A percentile compares a stretch with the other conserved stretches of the same genome.
Conservation (phyloP, 2,113 vertebrate genomes). For the Prunella himalayana region DNA sequence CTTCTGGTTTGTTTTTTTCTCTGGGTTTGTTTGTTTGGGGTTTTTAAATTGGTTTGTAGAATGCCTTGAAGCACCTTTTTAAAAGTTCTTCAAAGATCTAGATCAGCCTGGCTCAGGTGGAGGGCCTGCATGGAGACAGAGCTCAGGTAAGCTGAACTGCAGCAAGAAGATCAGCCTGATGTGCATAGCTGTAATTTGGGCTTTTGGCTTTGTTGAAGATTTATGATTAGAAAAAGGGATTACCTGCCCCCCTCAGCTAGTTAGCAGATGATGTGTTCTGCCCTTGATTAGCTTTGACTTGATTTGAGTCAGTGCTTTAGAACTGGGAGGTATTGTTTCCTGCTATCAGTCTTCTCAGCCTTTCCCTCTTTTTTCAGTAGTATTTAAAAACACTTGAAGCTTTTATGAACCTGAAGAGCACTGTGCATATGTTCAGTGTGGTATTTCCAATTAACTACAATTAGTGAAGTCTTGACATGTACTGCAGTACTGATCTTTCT, state of each 20-base stretch:
- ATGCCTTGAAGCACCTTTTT: neutral
- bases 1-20: neutral
- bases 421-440: neutral
- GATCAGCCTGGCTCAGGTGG: neutral
- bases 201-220: neutral
- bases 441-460: neutral
- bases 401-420: conserved; percentile 15
- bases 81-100: neutral
- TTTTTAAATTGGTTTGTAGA: neutral
- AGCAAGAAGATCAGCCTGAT: neutral
- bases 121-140: neutral
- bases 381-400: neutral
- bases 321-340: neutral
- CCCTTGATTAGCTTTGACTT: neutral
- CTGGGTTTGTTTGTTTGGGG: neutral
- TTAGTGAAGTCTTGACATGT: neutral
- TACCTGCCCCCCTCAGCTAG: neutral
- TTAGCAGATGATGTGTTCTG: neutral
- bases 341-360: neutral
- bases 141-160: neutral
- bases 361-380: neutral
- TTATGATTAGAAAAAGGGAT: neutral
- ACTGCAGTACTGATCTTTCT: neutral
- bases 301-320: neutral
- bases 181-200: accelerated